These are phyloP conservation scores for Lomographa bimaculata DNA, from an alignment of 2,888 invertebrate genomes.

Conservation along the genomic window DNA sequence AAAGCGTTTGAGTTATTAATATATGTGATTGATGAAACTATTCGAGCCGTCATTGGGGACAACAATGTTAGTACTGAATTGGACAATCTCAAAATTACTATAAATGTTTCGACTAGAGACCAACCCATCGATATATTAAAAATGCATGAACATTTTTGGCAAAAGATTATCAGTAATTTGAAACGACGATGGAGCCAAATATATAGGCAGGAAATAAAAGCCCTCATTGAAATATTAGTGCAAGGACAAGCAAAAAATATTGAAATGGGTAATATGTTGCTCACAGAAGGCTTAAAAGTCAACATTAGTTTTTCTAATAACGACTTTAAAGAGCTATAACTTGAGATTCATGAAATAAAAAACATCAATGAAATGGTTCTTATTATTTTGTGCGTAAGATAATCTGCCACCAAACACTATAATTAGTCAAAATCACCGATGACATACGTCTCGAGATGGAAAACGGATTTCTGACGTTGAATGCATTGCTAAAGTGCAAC, in stretches of 20 bases:
- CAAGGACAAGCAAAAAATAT: constrained; percentile 29
- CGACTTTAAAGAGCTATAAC: too few species aligned
- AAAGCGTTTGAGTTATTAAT: constrained; percentile 26
- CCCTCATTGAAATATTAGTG: constrained; percentile 41
- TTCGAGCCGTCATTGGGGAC: constrained; percentile 31
- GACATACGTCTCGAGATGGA: too few species aligned
- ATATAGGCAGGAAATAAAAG: constrained; percentile 42
- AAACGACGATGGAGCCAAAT: constrained; percentile 32
- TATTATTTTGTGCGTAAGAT: too few species aligned
- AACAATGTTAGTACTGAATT: constrained; percentile 33
- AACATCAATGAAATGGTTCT: too few species aligned
- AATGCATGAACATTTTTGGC: neutral
- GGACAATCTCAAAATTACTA: constrained; percentile 29
- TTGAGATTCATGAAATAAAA: too few species aligned
- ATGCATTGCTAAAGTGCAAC: too few species aligned
- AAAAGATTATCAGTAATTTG: constrained; percentile 27
- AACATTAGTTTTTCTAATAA: too few species aligned
- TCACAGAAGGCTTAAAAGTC: constrained; percentile 37
- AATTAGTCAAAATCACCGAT: too few species aligned
- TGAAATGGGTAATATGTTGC: constrained; percentile 30
- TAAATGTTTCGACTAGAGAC: constrained; percentile 34
- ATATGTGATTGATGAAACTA: constrained; percentile 51
- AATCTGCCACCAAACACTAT: too few species aligned
- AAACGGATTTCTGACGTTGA: too few species aligned
- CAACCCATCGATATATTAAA: neutral